These are phyloP conservation scores for Ceriagrion tenellum DNA, from an alignment of 2,888 invertebrate species.

Conservation along the genomic window DNA sequence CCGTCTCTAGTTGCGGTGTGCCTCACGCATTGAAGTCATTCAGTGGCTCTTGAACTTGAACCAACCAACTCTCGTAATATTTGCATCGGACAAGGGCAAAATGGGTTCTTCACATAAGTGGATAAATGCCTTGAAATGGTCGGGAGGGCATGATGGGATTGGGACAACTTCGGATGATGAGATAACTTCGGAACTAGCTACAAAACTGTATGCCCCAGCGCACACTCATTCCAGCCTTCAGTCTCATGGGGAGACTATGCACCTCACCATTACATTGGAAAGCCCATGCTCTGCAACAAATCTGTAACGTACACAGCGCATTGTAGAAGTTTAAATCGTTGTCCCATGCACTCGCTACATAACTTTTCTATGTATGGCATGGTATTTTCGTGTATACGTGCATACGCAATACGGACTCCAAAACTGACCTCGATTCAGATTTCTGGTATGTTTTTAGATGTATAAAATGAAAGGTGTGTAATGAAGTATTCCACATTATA, in stretches of 20 bases:
- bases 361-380: too few species aligned
- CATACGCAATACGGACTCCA: too few species aligned
- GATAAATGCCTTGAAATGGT: conserved; percentile 1
- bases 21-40: background rate
- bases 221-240: background rate
- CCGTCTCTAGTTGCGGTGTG: background rate
- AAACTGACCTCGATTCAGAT: too few species aligned
- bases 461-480: too few species aligned
- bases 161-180: conserved; percentile 19
- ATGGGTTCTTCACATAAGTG: background rate
- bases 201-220: background rate
- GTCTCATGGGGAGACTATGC: background rate
- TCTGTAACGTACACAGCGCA: background rate
- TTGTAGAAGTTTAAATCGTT: background rate
- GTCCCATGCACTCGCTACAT: background rate
- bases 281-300: background rate
- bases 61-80: background rate
- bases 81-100: background rate
- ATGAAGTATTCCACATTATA: too few species aligned
- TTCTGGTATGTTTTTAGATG: too few species aligned
- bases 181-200: conserved; percentile 36
- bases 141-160: background rate
- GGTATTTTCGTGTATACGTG: too few species aligned
- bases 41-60: background rate
- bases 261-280: background rate